Conservation (phyloP, 2,113 vertebrate genomes). For the Onychorhynchus coronatus region DNA sequence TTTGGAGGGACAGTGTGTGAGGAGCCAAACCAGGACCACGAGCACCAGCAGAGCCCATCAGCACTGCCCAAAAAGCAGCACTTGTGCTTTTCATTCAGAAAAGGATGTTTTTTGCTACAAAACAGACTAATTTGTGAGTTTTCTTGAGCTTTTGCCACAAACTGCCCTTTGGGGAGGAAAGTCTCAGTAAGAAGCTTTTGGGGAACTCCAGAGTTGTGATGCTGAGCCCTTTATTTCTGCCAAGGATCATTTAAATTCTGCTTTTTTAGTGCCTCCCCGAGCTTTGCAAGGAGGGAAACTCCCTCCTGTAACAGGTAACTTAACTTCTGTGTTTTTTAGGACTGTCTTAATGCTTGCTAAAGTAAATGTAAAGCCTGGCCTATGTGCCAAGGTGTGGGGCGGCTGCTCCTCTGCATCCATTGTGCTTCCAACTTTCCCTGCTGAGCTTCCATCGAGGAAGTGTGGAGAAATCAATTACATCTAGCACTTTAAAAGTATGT, state of each 20-base stretch:
- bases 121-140: background rate
- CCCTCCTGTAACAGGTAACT: background rate
- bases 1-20: no score
- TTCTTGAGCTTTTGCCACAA: background rate
- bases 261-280: background rate
- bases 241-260: background rate
- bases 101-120: rapidly evolving
- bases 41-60: background rate
- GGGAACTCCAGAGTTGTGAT: background rate
- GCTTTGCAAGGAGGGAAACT: background rate
- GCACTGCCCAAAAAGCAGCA: background rate
- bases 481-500: background rate
- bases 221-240: background rate
- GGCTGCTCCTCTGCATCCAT: background rate
- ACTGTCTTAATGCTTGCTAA: background rate
- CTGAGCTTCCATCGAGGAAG: background rate
- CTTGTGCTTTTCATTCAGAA: background rate
- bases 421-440: background rate
- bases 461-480: background rate
- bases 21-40: background rate
- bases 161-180: background rate
- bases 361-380: background rate
- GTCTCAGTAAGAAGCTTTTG: background rate
- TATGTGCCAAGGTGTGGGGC: background rate
- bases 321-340: background rate